These are phyloP conservation scores for Chironomus striatipennis DNA, from an alignment of 1,140 invertebrate genomes.

Conservation along the genomic window DNA sequence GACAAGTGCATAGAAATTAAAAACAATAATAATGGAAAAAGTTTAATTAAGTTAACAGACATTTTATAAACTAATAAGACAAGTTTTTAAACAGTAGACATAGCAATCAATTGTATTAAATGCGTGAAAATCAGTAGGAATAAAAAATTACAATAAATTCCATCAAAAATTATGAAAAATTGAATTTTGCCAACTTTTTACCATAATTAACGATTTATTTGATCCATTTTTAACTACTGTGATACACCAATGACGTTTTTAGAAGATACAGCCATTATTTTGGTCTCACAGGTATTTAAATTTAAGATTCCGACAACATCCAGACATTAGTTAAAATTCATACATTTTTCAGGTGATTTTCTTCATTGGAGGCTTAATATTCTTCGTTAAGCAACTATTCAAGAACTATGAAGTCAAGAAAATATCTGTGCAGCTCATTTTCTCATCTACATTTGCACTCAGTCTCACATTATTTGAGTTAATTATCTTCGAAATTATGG, in stretches of 20 bases:
- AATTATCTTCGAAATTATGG: conserved; percentile 99
- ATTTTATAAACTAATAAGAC: not conserved
- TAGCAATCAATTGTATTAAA: not conserved
- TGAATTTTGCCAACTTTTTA: not conserved
- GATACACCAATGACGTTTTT: conserved; percentile 50
- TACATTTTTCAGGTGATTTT: conserved; percentile 74
- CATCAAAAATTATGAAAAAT: not conserved
- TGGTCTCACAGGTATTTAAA: conserved; percentile 54
- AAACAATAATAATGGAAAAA: too few relatives aligned
- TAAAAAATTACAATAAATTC: not conserved
- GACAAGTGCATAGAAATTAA: too few relatives aligned
- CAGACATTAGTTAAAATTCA: conserved; percentile 24
- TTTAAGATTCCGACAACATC: conserved; percentile 25
- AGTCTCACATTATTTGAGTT: conserved; percentile 99
- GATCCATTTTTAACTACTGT: conserved; percentile 28
- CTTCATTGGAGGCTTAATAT: conserved; percentile 95
- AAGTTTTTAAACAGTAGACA: not conserved
- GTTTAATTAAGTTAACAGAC: too few relatives aligned
- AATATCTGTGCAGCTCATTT: conserved; percentile 87
- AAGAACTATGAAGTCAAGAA: conserved; percentile 98
- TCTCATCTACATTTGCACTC: conserved; percentile 92
- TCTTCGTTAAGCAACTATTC: conserved; percentile 97
- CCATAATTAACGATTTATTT: conserved; percentile 15
- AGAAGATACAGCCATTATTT: conserved; percentile 57
- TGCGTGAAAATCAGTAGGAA: not conserved